A percentile compares a stretch with the other conserved stretches of the same genome.
These are phyloP conservation scores for Coendou prehensilis DNA, from an alignment of 2,797 vertebrate species.

Conservation along the genomic window DNA sequence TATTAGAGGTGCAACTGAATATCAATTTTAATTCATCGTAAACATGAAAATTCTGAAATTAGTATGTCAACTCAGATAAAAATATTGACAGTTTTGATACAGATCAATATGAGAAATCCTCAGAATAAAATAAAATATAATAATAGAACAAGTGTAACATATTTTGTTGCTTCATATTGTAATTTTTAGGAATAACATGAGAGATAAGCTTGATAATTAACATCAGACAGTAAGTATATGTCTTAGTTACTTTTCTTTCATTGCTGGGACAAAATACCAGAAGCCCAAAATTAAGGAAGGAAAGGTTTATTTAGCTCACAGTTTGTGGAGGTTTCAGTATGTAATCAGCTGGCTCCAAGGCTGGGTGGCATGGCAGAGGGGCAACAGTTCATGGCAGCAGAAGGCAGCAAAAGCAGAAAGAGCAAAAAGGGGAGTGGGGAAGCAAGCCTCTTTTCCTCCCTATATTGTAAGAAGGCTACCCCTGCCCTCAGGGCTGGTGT, in stretches of 20 bases:
- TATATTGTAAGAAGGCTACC: no score
- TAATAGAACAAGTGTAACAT: background rate
- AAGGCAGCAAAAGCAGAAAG: background rate
- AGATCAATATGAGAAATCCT: background rate
- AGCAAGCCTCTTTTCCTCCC: no score
- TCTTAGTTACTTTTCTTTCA: background rate
- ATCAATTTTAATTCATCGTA: conserved; percentile 9
- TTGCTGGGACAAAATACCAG: background rate
- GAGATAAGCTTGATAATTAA: background rate
- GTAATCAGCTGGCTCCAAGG: background rate
- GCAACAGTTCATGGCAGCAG: no score
- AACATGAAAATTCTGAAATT: background rate
- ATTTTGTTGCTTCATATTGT: background rate
- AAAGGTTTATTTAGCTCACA: background rate
- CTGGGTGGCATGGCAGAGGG: background rate
- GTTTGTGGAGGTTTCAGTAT: background rate
- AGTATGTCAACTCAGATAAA: background rate
- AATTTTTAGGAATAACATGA: background rate
- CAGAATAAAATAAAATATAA: background rate
- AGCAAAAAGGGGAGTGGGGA: no score
- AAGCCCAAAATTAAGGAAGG: background rate
- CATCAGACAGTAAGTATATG: background rate
- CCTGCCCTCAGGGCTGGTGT: no score
- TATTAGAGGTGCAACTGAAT: background rate
- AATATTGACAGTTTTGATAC: background rate